These are phyloP conservation scores for Diplazon laetatorius DNA, from an alignment of 2,888 invertebrate genomes.

Conservation along the genomic window DNA sequence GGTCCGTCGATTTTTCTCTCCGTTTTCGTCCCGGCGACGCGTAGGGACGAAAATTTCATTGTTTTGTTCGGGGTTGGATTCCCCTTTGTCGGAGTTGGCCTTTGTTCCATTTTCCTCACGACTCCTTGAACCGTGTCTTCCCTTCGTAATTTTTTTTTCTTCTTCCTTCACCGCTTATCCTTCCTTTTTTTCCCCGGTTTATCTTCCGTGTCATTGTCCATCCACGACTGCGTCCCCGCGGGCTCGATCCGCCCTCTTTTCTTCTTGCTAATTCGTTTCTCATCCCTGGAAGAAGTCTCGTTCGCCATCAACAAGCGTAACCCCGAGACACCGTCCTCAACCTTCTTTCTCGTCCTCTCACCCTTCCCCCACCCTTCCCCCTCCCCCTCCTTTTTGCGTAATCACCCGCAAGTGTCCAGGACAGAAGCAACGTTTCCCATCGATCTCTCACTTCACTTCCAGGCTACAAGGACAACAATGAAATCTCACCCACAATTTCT, in stretches of 20 bases:
- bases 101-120: neutral
- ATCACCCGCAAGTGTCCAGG: constrained; percentile 6
- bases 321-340: neutral
- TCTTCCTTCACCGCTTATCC: no score
- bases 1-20: neutral
- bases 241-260: neutral
- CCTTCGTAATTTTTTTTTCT: neutral
- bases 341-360: neutral
- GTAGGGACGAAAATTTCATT: neutral
- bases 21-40: no score
- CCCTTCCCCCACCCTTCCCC: no score
- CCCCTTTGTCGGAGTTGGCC: no score
- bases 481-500: neutral
- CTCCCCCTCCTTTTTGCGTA: neutral
- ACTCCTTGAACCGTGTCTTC: neutral
- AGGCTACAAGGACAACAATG: neutral
- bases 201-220: constrained; percentile 1
- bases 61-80: no score
- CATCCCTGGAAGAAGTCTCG: neutral
- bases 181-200: constrained; percentile 10
- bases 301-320: neutral
- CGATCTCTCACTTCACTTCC: constrained; percentile 1
- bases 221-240: neutral
- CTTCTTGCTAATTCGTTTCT: constrained; percentile 5
- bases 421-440: neutral